Evolutionary conservation across 2,113 vertebrate genomes (phyloP).

Genomic region (Theropithecus gelada): DNA sequence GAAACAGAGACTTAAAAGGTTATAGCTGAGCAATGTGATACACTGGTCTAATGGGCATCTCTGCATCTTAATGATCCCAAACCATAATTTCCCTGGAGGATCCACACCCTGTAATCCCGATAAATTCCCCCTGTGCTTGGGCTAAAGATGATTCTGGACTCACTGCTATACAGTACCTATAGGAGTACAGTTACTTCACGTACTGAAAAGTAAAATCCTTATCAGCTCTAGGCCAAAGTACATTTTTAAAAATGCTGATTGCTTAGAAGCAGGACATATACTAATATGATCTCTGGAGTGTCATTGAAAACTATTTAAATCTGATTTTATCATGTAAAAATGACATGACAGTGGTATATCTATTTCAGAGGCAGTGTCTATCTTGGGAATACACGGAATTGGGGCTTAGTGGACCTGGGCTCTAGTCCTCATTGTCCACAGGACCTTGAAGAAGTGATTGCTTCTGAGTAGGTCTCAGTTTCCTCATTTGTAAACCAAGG

Average conservation of each 20-base stretch:
- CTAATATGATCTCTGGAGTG: neutral
- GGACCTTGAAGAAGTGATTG: neutral
- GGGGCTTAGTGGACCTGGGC: neutral
- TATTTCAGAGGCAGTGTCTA: neutral
- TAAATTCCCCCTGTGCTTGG: neutral
- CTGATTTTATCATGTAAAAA: neutral
- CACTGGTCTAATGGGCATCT: neutral
- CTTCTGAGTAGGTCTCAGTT: neutral
- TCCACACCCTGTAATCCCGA: neutral
- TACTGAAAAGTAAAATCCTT: neutral
- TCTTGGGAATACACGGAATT: neutral
- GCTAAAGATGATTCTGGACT: neutral
- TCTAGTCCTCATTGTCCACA: neutral
- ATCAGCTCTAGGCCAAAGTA: neutral
- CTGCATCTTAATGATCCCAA: neutral
- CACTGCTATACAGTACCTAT: neutral
- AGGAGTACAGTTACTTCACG: neutral
- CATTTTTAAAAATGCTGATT: neutral
- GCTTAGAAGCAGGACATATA: neutral
- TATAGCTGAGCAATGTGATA: no score
- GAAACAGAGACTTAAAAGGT: neutral
- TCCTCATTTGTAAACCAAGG: neutral
- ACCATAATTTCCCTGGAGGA: neutral
- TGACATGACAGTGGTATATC: neutral
- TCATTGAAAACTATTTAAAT: neutral